Percentiles rank a stretch among this genome's conserved stretches.
phyloP scores from a whole-genome alignment of 2,113 vertebrate genomes.

The Actenoides hombroni region DNA sequence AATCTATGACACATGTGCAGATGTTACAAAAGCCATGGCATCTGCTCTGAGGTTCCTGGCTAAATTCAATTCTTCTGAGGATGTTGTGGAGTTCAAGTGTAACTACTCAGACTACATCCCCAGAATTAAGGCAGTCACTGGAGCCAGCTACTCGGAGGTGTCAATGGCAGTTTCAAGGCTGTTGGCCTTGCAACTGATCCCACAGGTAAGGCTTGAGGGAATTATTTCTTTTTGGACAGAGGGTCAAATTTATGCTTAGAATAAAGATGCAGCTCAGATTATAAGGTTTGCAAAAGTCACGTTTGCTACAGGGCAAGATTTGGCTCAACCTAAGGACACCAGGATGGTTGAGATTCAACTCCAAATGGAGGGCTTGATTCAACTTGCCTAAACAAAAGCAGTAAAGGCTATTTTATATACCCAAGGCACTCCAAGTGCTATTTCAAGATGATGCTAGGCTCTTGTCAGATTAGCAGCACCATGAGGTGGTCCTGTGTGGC shows the following conservation, averaged over 20 bases:
- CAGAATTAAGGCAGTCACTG: constrained; percentile 78
- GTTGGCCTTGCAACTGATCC: constrained; percentile 83
- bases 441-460: neutral
- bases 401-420: neutral
- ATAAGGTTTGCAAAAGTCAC: neutral
- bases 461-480: neutral
- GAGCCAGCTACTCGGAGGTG: constrained; percentile 81
- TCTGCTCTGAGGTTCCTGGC: constrained; percentile 75
- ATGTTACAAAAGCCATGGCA: constrained; percentile 81
- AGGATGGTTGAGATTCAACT: neutral
- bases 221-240: neutral
- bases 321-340: neutral
- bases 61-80: constrained; percentile 58
- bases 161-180: constrained; percentile 84
- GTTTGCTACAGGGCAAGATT: neutral
- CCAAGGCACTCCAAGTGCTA: rapidly evolving
- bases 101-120: constrained; percentile 67
- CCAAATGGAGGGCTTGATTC: neutral
- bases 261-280: neutral
- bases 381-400: neutral
- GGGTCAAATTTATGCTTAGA: neutral
- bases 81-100: constrained; percentile 53
- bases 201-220: constrained; percentile 76
- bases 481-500: neutral
- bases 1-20: constrained; percentile 84